Conservation (phyloP, 1,140 invertebrate genomes). For the Meloidogyne floridensis region DNA sequence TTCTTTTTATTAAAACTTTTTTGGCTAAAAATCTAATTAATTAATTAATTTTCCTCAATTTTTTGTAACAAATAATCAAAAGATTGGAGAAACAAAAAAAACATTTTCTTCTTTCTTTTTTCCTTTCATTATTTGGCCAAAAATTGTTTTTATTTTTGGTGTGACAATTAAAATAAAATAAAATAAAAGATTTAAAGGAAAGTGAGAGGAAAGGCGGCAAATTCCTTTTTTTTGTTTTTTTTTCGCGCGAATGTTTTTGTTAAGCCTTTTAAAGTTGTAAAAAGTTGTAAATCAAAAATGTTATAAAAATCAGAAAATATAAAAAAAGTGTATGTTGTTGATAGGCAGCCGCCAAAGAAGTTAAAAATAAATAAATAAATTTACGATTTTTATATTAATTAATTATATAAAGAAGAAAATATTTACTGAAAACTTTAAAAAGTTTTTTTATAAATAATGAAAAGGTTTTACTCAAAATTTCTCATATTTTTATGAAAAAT, state of each 20-base stretch:
- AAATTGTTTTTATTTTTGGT: slow-evolving; percentile 10
- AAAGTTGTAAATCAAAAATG: slow-evolving; percentile 4
- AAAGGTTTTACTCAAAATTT: too few relatives aligned
- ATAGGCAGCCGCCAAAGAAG: not conserved
- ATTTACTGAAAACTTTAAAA: too few relatives aligned
- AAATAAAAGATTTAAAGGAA: slow-evolving; percentile 15
- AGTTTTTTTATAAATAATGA: too few relatives aligned
- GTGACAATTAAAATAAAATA: not conserved
- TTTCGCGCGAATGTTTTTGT: not conserved
- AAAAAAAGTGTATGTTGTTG: not conserved
- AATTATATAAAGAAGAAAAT: too few relatives aligned
- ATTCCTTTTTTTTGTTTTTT: not conserved
- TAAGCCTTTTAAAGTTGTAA: slow-evolving; percentile 2
- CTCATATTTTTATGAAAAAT: too few relatives aligned
- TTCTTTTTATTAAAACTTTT: too few relatives aligned
- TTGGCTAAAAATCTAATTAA: not conserved
- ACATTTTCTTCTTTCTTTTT: slow-evolving; percentile 17
- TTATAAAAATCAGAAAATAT: not conserved
- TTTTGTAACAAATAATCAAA: not conserved
- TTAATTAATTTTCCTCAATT: not conserved
- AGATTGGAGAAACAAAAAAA: slow-evolving; percentile 3
- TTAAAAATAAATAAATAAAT: not conserved
- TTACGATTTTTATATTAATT: too few relatives aligned
- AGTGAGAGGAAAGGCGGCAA: slow-evolving; percentile 17
- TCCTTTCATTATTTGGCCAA: slow-evolving; percentile 2